phyloP scores from a whole-genome alignment of 2,797 vertebrate genomes.

The Sebastes reedi region DNA sequence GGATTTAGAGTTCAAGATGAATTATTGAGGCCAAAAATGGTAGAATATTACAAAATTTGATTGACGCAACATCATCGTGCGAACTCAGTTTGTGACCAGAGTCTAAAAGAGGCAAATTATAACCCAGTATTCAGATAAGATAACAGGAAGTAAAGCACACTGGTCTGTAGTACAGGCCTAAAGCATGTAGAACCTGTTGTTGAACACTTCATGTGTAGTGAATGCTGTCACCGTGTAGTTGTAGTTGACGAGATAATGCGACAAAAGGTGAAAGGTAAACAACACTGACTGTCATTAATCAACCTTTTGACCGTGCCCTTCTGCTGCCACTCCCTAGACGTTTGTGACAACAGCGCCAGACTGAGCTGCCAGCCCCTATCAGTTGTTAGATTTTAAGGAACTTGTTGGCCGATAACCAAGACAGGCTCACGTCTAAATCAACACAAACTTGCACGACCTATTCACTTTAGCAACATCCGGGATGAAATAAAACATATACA shows the following conservation, averaged over 20 bases:
- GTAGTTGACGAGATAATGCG: conserved; percentile 67
- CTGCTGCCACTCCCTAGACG: conserved; percentile 59
- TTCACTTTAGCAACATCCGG: conserved; percentile 61
- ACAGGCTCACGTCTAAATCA: conserved; percentile 52
- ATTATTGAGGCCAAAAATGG: background rate
- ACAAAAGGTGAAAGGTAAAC: conserved; percentile 75
- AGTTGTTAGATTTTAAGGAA: conserved; percentile 58
- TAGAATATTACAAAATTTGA: background rate
- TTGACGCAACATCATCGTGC: background rate
- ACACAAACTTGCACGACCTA: conserved; percentile 54
- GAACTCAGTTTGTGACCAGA: background rate
- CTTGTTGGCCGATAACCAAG: conserved; percentile 54
- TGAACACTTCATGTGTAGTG: conserved; percentile 28
- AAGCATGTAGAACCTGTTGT: conserved; percentile 57
- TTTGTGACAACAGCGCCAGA: conserved; percentile 57
- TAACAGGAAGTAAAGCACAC: conserved; percentile 10
- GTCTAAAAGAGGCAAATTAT: background rate
- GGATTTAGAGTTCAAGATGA: background rate
- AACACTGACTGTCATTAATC: conserved; percentile 72
- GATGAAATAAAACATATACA: conserved; percentile 54
- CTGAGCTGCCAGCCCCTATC: conserved; percentile 59
- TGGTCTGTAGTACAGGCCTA: background rate
- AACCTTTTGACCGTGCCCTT: conserved; percentile 61
- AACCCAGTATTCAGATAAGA: conserved; percentile 7
- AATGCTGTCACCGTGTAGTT: conserved; percentile 43